A percentile compares a stretch with the other conserved stretches of the same genome.
Conservation (phyloP, 1,140 invertebrate genomes). For the Megathymus violae region DNA sequence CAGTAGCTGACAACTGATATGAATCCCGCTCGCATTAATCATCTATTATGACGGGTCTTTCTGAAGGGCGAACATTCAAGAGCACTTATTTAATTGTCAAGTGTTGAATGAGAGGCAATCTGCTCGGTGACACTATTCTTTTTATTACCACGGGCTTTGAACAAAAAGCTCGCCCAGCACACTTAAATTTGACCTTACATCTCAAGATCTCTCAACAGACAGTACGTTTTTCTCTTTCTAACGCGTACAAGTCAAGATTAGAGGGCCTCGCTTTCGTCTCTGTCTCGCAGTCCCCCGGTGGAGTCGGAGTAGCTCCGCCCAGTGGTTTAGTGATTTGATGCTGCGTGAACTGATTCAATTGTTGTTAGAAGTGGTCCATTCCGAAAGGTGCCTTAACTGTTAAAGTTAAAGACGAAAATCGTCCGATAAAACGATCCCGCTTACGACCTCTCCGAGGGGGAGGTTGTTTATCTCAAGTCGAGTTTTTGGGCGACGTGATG, state of each 20-base stretch:
- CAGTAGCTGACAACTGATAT: conserved; percentile 76
- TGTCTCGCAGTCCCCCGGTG: conserved; percentile 68
- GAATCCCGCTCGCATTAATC: conserved; percentile 68
- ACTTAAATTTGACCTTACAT: conserved; percentile 68
- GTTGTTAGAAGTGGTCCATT: conserved; percentile 59
- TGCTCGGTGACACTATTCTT: conserved; percentile 80
- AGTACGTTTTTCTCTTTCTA: conserved; percentile 61
- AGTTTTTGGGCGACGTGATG: conserved; percentile 80
- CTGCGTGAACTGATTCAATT: conserved; percentile 84
- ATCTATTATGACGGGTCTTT: conserved; percentile 72
- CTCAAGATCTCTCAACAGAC: conserved; percentile 64
- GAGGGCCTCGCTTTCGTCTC: conserved; percentile 63
- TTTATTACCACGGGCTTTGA: conserved; percentile 72
- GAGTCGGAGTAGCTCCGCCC: conserved; percentile 80
- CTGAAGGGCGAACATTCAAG: conserved; percentile 67
- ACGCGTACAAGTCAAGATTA: conserved; percentile 40
- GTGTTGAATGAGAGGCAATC: conserved; percentile 79
- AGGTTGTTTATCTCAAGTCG: conserved; percentile 81
- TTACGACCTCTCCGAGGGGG: conserved; percentile 76
- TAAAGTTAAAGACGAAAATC: conserved; percentile 77
- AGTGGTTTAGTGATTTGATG: conserved; percentile 84
- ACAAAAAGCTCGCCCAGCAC: conserved; percentile 76
- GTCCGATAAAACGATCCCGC: conserved; percentile 70
- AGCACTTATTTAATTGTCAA: conserved; percentile 81
- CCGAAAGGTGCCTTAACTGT: conserved; percentile 71